Conservation (phyloP, 2,888 invertebrate genomes). For the Criorhina ranunculi region DNA sequence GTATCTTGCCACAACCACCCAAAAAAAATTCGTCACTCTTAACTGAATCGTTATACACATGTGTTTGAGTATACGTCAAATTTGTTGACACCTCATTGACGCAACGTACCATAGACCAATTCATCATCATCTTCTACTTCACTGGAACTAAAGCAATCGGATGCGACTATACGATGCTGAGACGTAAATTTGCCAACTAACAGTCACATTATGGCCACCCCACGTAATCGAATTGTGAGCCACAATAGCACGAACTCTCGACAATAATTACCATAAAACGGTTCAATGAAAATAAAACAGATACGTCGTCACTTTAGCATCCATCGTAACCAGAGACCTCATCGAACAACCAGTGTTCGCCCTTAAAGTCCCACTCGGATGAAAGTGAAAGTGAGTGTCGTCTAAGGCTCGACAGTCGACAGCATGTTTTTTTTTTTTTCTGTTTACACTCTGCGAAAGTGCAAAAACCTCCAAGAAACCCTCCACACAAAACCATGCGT, state of each 20-base stretch:
- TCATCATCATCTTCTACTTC: conserved; percentile 16
- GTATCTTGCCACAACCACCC: background rate
- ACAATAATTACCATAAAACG: conserved; percentile 24
- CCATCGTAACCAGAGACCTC: conserved; percentile 26
- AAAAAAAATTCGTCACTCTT: conserved; percentile 18
- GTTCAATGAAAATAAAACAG: background rate
- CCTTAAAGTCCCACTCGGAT: conserved; percentile 50
- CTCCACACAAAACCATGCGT: conserved; percentile 50
- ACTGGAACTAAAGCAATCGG: background rate
- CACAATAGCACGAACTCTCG: conserved; percentile 28
- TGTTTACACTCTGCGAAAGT: conserved; percentile 45
- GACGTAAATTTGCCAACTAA: conserved; percentile 21
- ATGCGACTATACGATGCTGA: background rate
- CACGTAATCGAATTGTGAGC: conserved; percentile 34
- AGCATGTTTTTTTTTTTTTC: conserved; percentile 18
- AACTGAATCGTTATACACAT: background rate
- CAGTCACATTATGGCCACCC: conserved; percentile 14
- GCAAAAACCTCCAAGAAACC: conserved; percentile 66
- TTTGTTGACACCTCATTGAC: conserved; percentile 18
- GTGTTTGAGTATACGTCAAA: conserved; percentile 15
- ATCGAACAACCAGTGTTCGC: conserved; percentile 8
- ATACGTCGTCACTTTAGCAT: conserved; percentile 18
- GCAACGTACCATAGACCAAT: conserved; percentile 2
- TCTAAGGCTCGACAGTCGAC: background rate
- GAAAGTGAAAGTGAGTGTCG: conserved; percentile 55